A percentile compares a stretch with the other conserved stretches of the same genome.
Evolutionary conservation across 2,113 vertebrate species (phyloP).

Genomic region (Bambusicola thoracicus): DNA sequence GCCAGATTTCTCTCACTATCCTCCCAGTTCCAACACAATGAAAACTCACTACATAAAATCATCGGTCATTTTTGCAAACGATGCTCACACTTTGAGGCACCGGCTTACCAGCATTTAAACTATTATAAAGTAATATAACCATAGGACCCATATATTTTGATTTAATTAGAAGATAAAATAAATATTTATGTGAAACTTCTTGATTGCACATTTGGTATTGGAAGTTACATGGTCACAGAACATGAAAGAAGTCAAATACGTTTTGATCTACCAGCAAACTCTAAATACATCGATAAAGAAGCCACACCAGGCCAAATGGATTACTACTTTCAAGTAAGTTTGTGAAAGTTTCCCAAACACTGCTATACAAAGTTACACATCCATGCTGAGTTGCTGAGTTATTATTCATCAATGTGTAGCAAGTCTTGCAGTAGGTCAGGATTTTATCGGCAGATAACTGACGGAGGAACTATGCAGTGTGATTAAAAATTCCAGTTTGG

Average conservation of each 20-base stretch:
- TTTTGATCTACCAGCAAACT: constrained; percentile 82
- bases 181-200: constrained; percentile 75
- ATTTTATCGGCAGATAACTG: constrained; percentile 68
- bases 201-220: constrained; percentile 86
- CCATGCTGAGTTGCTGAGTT: constrained; percentile 72
- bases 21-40: constrained; percentile 35
- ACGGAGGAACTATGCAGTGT: constrained; percentile 69
- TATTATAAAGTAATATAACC: constrained; percentile 75
- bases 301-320: constrained; percentile 68
- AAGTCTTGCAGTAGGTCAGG: constrained; percentile 73
- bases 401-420: constrained; percentile 68
- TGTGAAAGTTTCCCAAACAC: constrained; percentile 67
- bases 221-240: constrained; percentile 90
- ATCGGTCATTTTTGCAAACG: constrained; percentile 63
- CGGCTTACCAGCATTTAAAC: constrained; percentile 76
- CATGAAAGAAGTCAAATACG: constrained; percentile 84
- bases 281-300: constrained; percentile 82
- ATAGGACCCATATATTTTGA: constrained; percentile 69
- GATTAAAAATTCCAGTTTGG: constrained; percentile 76
- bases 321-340: constrained; percentile 71
- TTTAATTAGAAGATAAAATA: constrained; percentile 80
- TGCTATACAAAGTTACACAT: constrained; percentile 77
- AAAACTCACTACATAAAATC: constrained; percentile 61
- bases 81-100: constrained; percentile 79
- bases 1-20: constrained; percentile 47